Base-by-base conservation (phyloP, 2,113 vertebrate genomes). In the Corythaeola cristata region DNA sequence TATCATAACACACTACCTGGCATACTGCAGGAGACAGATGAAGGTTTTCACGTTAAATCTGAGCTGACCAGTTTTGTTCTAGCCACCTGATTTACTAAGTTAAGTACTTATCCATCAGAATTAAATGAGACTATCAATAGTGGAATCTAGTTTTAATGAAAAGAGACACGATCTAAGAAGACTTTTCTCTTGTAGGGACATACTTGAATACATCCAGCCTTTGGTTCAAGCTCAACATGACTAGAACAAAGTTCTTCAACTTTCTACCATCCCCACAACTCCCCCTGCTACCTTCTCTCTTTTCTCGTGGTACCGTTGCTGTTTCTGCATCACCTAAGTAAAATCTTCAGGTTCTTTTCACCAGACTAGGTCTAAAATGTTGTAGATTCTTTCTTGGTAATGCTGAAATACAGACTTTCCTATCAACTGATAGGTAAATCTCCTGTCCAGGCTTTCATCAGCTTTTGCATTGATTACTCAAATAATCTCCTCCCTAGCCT, bases 381-480 rank as follows among this genome's bases (percentile, higher is more conserved):
- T 91, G 39, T 37, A 33, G 52, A 75, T 88, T 82, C 37, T 87
- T 87, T 85, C 58, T 33, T 26, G 5, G 17, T 47, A 88, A 79
- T 5, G 19, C 15, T 64, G 56, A 88, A 78, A 85, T 39, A 68
- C 18, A 79, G 30, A 60, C 15, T 59, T 6, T 35, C 55, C 39
- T 60, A 27, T 79, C 44, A 89, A 68, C 44, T 44, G 52, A 33
- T 82, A 82, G 2, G 28, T 64, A 95, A 95, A 78, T 67, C 28
- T 75, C n/a, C 35, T 56, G 33, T 52, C 33, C 14, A 68, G 30
- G 33, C 27, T 91, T 93, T 85, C 62, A 85, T 47, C 33, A 71
- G n/a, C n/a, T 87, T 94, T 93, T 89, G 41, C 30, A 84, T 7
- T 77, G 76, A 79, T 81, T 77, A 91, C 56, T 86, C 84, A 85